phyloP scores from a whole-genome alignment of 2,113 vertebrate genomes.

The Ciconia boyciana region DNA sequence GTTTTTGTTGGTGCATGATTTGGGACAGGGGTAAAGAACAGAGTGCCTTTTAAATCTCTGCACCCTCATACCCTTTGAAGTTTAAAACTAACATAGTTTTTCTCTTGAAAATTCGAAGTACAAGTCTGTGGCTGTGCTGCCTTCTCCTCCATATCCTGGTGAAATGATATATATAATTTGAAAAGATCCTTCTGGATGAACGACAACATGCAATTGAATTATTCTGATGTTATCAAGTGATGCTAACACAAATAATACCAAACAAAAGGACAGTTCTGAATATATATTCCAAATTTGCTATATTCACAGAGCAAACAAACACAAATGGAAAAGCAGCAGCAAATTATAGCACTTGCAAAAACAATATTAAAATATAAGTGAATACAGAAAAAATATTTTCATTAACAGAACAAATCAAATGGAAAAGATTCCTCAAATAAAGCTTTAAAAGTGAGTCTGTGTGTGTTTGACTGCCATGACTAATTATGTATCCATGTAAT shows the following conservation, averaged over 20 bases:
- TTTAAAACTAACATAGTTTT: not conserved
- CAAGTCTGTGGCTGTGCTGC: not conserved
- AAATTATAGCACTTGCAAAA: constrained; percentile 69
- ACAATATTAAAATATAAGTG: constrained; percentile 78
- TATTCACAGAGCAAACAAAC: constrained; percentile 57
- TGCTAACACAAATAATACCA: constrained; percentile 53
- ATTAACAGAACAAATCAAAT: constrained; percentile 83
- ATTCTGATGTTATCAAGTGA: constrained; percentile 43
- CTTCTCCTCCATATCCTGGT: not conserved
- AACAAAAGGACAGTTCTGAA: constrained; percentile 60
- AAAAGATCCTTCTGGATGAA: constrained; percentile 48
- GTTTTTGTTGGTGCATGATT: not conserved
- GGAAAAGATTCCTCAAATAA: constrained; percentile 82
- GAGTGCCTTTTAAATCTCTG: not conserved
- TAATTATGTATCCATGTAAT: constrained; percentile 86
- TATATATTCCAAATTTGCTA: constrained; percentile 41
- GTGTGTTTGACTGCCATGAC: constrained; percentile 80
- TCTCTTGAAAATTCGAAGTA: not conserved
- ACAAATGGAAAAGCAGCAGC: constrained; percentile 59
- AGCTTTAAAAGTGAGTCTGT: constrained; percentile 79
- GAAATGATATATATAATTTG: not conserved
- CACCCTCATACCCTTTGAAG: not conserved
- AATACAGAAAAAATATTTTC: constrained; percentile 79
- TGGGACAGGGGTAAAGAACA: not conserved
- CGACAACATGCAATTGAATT: constrained; percentile 28